Evolutionary conservation across 2,113 vertebrate genomes (phyloP).

Genomic region (Zootoca vivipara): DNA sequence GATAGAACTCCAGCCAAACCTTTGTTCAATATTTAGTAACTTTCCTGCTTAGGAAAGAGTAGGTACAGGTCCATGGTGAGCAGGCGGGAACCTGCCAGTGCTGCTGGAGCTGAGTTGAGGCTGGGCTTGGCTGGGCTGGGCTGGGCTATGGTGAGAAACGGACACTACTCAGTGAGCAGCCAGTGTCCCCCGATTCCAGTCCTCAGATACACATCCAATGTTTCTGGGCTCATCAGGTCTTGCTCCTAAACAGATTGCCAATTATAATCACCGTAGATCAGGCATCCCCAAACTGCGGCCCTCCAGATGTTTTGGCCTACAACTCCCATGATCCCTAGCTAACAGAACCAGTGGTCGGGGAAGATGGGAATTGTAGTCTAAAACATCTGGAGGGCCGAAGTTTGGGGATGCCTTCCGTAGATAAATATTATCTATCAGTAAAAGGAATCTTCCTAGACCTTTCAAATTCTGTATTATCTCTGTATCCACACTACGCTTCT

Average conservation of each 20-base stretch:
- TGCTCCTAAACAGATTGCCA: neutral
- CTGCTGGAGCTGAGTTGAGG: neutral
- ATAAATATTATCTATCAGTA: neutral
- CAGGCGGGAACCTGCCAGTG: neutral
- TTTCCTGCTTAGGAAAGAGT: neutral
- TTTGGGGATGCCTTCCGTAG: too few species aligned
- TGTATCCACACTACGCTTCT: neutral
- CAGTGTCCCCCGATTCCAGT: neutral
- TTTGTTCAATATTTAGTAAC: conserved; percentile 13
- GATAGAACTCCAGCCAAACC: neutral
- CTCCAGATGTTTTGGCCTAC: too few species aligned
- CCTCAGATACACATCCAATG: neutral
- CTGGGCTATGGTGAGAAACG: neutral
- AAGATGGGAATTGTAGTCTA: too few species aligned
- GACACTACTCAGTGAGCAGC: neutral
- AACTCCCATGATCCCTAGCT: too few species aligned
- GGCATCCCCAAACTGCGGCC: too few species aligned
- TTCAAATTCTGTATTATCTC: neutral
- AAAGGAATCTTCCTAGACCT: neutral
- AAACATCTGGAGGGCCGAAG: too few species aligned
- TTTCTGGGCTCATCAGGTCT: neutral
- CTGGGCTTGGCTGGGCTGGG: neutral
- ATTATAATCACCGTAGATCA: neutral
- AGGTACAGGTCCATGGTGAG: neutral
- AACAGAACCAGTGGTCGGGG: too few species aligned